Evolutionary conservation across 2,113 vertebrate species (phyloP).

Genomic region (Ceuthmochares aereus): DNA sequence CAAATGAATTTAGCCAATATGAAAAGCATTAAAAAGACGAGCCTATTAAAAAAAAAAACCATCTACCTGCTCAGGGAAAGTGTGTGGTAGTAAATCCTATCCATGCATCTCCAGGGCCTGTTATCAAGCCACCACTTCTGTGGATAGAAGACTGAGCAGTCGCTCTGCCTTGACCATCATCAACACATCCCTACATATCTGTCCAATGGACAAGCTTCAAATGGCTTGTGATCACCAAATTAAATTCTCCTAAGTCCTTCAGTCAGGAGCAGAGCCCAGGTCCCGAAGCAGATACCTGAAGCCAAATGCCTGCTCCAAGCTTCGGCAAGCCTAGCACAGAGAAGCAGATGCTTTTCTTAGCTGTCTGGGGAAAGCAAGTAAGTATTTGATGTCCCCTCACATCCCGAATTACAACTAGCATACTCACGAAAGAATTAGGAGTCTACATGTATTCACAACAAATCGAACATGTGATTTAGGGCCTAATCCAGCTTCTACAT

Average conservation of each 20-base stretch:
- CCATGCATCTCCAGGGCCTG: background rate
- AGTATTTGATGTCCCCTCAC: accelerated
- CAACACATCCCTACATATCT: background rate
- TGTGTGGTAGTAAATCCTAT: background rate
- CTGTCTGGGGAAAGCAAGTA: background rate
- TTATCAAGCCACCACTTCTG: background rate
- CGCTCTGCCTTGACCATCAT: background rate
- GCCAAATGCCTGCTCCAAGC: background rate
- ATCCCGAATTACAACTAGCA: background rate
- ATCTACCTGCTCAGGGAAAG: background rate
- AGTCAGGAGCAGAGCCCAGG: background rate
- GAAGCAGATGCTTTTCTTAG: background rate
- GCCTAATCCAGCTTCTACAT: background rate
- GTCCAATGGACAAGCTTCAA: background rate
- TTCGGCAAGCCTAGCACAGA: background rate
- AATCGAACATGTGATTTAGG: background rate
- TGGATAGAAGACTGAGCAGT: background rate
- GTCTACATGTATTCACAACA: background rate
- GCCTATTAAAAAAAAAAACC: background rate
- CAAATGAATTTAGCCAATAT: background rate
- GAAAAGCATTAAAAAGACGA: background rate
- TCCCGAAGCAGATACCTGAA: background rate
- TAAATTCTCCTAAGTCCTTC: background rate
- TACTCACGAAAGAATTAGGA: background rate
- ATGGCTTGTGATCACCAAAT: background rate